Percentiles rank a stretch among this genome's conserved stretches.
Evolutionary conservation across 2,888 invertebrate species (phyloP).

Genomic region (Aleiodes leptofemur): DNA sequence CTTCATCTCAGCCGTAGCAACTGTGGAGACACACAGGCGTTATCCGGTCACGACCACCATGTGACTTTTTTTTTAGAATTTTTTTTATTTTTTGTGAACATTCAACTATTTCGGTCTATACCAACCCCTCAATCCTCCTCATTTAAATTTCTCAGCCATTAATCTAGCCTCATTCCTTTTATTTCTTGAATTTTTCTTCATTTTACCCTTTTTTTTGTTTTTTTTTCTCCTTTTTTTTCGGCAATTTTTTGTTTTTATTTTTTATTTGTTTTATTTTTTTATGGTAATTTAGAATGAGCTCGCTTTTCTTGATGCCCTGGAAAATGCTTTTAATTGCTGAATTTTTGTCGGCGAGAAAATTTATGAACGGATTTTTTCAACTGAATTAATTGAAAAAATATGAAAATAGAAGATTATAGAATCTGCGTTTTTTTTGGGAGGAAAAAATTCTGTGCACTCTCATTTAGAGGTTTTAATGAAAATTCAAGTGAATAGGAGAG

Average conservation of each 20-base stretch:
- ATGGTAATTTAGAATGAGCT: neutral
- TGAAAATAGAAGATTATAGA: too few species aligned
- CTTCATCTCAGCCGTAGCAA: conserved; percentile 43
- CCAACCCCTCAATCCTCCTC: conserved; percentile 42
- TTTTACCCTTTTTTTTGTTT: neutral
- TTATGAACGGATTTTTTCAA: too few species aligned
- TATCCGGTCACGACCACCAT: conserved; percentile 34
- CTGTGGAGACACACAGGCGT: conserved; percentile 40
- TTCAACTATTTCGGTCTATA: conserved; percentile 9
- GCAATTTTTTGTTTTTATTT: conserved; percentile 9
- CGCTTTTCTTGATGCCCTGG: too few species aligned
- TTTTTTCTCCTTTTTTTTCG: conserved; percentile 42
- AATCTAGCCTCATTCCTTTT: conserved; percentile 67
- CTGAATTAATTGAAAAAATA: too few species aligned
- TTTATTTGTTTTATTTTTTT: conserved; percentile 13
- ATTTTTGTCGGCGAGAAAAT: too few species aligned
- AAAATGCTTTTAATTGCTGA: too few species aligned
- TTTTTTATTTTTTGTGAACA: neutral
- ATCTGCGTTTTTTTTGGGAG: too few species aligned
- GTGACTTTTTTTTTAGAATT: neutral
- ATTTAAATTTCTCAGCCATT: conserved; percentile 75
- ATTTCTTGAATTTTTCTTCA: conserved; percentile 37
- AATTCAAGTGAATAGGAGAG: too few species aligned
- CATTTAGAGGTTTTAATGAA: too few species aligned
- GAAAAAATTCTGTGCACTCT: too few species aligned